Percentiles rank a stretch among this genome's conserved stretches.
Evolutionary conservation across 2,888 invertebrate species (phyloP).

Genomic region (Apotomis capreana): DNA sequence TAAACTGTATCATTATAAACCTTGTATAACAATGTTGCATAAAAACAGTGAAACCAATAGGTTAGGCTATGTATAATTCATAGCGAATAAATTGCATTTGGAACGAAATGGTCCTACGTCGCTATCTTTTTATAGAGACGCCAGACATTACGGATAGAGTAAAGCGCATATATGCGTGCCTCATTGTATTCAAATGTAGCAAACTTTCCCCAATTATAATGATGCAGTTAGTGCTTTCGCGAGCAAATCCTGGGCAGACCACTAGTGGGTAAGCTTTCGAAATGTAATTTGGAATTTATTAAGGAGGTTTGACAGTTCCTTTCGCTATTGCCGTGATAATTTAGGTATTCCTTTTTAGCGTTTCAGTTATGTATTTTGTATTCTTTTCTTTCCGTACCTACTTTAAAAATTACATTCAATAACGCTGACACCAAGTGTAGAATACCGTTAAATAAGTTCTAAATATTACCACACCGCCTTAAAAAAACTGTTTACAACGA

Average conservation of each 20-base stretch:
- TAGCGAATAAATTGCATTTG: constrained; percentile 49
- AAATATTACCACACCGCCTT: background rate
- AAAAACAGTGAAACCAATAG: constrained; percentile 60
- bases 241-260: constrained; percentile 57
- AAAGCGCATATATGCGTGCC: constrained; percentile 53
- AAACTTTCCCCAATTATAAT: constrained; percentile 78
- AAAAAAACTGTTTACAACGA: too few relatives aligned
- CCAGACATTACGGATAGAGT: constrained; percentile 18
- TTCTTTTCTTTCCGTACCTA: too few relatives aligned
- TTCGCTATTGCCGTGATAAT: background rate
- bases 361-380: too few relatives aligned
- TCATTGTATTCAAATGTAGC: constrained; percentile 80
- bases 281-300: constrained; percentile 44
- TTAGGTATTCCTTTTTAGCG: too few relatives aligned
- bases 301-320: background rate
- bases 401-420: too few relatives aligned
- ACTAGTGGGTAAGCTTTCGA: constrained; percentile 57
- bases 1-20: constrained; percentile 62
- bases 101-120: constrained; percentile 13
- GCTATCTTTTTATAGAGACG: constrained; percentile 14
- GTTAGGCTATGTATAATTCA: constrained; percentile 73
- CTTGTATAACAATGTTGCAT: constrained; percentile 63
- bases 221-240: constrained; percentile 65
- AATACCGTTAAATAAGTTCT: too few relatives aligned
- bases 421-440: too few relatives aligned